Percentiles rank a stretch among this genome's conserved stretches.
Evolutionary conservation across 2,888 invertebrate genomes (phyloP).

Genomic region (Galerucella nymphaeae): DNA sequence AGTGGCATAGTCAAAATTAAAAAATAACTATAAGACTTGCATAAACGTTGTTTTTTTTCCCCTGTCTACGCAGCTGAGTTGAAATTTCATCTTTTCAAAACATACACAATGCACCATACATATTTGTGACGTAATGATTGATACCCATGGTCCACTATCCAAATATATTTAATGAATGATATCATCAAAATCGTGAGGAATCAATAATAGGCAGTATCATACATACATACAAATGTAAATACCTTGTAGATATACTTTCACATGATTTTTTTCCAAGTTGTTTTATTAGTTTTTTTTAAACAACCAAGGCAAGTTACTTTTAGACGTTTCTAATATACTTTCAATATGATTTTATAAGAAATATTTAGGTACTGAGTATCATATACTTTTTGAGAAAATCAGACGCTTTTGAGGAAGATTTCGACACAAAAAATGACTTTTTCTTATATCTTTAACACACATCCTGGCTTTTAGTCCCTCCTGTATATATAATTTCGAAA

Average conservation of each 20-base stretch:
- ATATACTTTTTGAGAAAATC: too few species aligned
- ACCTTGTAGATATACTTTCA: slow-evolving; percentile 14
- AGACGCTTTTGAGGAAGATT: too few species aligned
- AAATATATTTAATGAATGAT: slow-evolving; percentile 46
- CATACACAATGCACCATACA: slow-evolving; percentile 44
- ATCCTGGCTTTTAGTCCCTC: neutral
- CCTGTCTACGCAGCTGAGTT: neutral
- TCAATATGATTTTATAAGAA: too few species aligned
- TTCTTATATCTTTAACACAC: too few species aligned
- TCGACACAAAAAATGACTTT: too few species aligned
- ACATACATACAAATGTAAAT: neutral
- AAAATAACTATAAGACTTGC: neutral
- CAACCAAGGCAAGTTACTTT: slow-evolving; percentile 18
- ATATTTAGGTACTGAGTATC: too few species aligned
- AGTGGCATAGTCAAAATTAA: slow-evolving; percentile 28
- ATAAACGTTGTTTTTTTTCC: neutral
- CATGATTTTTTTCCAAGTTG: slow-evolving; percentile 5
- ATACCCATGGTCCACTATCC: slow-evolving; percentile 45
- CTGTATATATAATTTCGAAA: neutral
- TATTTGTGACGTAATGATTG: slow-evolving; percentile 43
- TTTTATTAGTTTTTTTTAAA: slow-evolving; percentile 3
- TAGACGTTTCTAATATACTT: neutral
- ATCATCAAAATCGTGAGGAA: slow-evolving; percentile 35
- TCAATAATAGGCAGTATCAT: slow-evolving; percentile 25
- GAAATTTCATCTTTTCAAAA: neutral